A percentile compares a stretch with the other conserved stretches of the same genome.
Conservation (phyloP, 2,888 invertebrate species). For the Cynaeus angustus region DNA sequence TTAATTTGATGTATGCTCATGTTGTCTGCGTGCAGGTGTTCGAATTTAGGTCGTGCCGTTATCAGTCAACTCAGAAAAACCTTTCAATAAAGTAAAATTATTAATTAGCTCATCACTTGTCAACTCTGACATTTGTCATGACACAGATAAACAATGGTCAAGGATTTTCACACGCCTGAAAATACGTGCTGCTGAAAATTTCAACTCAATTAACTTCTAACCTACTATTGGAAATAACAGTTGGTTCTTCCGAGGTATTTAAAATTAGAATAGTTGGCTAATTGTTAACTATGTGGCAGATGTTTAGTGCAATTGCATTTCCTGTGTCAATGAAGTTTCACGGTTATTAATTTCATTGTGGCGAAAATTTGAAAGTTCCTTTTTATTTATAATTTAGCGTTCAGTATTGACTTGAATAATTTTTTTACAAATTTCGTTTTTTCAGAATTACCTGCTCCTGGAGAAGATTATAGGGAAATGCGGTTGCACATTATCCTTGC, state of each 20-base stretch:
- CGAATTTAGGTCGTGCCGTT: conserved; percentile 28
- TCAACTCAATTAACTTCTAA: conserved; percentile 15
- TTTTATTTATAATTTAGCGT: too few species aligned
- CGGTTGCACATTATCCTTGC: conserved; percentile 71
- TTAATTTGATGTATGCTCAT: conserved; percentile 21
- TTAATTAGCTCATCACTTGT: not conserved
- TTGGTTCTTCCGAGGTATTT: conserved; percentile 1
- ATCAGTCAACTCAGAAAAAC: conserved; percentile 3
- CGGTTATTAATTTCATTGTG: too few species aligned
- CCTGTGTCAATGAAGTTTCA: conserved; percentile 39
- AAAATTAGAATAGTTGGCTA: conserved; percentile 10
- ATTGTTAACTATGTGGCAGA: not conserved
- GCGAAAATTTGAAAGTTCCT: too few species aligned
- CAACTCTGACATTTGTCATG: conserved; percentile 1
- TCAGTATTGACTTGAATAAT: too few species aligned
- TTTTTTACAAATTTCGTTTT: conserved; percentile 51
- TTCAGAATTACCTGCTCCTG: conserved; percentile 62
- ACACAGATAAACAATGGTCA: conserved; percentile 17
- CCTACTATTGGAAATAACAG: conserved; percentile 23
- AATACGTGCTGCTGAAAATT: not conserved
- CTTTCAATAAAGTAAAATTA: too few species aligned
- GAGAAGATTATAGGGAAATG: conserved; percentile 70
- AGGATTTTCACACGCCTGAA: not conserved
- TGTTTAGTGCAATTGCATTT: conserved; percentile 55
- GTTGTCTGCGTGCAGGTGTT: conserved; percentile 23